A percentile compares a stretch with the other conserved stretches of the same genome.
Conservation (phyloP, 2,113 vertebrate genomes). For the Perognathus longimembris region DNA sequence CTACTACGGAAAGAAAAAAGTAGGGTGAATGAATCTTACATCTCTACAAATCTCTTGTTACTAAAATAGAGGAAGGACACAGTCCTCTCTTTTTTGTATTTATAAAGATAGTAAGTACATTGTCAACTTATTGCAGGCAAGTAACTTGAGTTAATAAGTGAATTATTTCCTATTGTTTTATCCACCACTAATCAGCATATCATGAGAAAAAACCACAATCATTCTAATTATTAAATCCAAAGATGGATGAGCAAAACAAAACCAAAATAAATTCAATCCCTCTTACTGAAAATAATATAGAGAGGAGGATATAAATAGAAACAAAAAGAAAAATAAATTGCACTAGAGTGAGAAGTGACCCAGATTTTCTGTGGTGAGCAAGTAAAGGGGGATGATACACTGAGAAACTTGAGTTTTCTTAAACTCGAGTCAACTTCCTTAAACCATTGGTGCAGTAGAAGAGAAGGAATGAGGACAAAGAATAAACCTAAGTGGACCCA, state of each 20-base stretch:
- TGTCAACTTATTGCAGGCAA: not conserved
- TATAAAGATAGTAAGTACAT: not conserved
- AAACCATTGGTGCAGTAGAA: not conserved
- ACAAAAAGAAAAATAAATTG: not conserved
- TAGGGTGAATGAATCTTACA: not conserved
- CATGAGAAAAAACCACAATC: not conserved
- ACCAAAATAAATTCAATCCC: constrained; percentile 14
- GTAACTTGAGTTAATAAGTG: not conserved
- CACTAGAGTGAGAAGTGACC: not conserved
- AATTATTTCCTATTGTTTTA: not conserved
- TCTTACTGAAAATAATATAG: constrained; percentile 4
- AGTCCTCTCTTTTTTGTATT: not conserved
- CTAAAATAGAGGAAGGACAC: not conserved
- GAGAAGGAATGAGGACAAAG: not conserved
- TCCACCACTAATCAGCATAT: not conserved
- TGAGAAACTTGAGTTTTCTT: not conserved
- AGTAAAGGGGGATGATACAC: not conserved
- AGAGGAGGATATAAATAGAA: not conserved
- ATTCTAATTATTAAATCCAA: not conserved
- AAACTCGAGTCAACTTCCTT: not conserved
- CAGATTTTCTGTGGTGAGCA: not conserved
- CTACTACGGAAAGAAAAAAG: not conserved
- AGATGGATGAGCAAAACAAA: not conserved
- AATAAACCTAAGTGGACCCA: not conserved
- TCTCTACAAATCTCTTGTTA: not conserved